These are phyloP conservation scores for Oikopleura dioica DNA, from an alignment of 23 tunicate species.

Conservation along the genomic window DNA sequence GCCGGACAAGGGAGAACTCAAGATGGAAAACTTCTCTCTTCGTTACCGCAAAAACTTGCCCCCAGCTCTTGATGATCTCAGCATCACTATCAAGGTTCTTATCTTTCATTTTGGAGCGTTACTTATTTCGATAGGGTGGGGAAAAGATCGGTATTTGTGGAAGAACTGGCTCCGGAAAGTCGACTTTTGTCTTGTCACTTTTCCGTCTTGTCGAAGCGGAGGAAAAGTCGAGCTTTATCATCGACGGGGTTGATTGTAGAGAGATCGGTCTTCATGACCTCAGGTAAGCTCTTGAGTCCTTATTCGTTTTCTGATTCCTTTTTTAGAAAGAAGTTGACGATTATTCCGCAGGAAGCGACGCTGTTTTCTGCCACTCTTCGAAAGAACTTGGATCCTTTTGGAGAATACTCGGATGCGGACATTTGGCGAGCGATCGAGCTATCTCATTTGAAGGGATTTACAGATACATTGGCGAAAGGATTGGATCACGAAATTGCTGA, in stretches of 20 bases:
- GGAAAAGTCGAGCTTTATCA: constrained; percentile 24
- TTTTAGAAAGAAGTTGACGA: constrained; percentile 38
- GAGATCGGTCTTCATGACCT: constrained; percentile 55
- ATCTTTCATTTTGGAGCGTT: too few relatives aligned
- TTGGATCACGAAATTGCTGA: constrained; percentile 68
- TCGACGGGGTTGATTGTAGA: constrained; percentile 42
- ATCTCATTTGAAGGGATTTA: constrained; percentile 41
- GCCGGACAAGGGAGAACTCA: constrained; percentile 45
- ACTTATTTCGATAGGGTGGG: too few relatives aligned
- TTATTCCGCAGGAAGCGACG: constrained; percentile 91
- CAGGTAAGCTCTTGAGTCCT: constrained; percentile 14
- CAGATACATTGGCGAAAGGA: constrained; percentile 26
- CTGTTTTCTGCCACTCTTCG: constrained; percentile 84
- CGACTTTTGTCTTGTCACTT: constrained; percentile 56
- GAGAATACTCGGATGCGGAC: constrained; percentile 56
- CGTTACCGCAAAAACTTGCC: constrained; percentile 54
- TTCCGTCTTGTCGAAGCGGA: constrained; percentile 79
- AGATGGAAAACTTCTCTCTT: constrained; percentile 50
- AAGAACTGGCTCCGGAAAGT: constrained; percentile 84
- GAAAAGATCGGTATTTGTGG: constrained; percentile 96
- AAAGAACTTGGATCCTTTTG: constrained; percentile 72
- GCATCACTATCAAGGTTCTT: constrained; percentile 20
- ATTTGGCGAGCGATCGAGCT: constrained; percentile 64
- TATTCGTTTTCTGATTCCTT: constrained; percentile 29
- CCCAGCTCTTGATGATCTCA: constrained; percentile 47